These are phyloP conservation scores for Bathynomus jamesi DNA, from an alignment of 1,140 invertebrate genomes.

Conservation along the genomic window DNA sequence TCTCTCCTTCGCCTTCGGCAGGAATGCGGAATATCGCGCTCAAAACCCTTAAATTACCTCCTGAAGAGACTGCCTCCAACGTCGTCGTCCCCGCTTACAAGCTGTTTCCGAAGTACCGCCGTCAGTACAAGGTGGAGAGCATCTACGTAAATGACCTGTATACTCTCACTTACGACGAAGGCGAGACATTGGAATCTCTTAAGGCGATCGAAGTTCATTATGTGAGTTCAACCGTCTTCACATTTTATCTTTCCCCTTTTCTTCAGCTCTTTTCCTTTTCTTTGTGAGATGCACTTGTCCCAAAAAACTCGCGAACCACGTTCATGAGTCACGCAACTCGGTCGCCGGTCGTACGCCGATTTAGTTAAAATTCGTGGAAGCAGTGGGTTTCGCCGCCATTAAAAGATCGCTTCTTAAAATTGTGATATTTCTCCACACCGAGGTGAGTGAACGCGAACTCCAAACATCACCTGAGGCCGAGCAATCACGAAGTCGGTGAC, in stretches of 20 bases:
- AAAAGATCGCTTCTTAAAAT: no score
- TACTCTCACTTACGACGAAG: slow-evolving; percentile 70
- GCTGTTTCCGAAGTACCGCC: slow-evolving; percentile 21
- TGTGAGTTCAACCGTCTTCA: background rate
- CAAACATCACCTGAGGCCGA: no score
- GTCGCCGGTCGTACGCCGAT: no score
- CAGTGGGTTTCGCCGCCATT: no score
- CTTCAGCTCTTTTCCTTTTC: no score
- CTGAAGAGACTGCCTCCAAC: background rate
- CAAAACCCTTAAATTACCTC: background rate
- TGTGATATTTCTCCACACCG: no score
- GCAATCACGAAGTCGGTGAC: no score
- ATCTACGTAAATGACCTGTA: slow-evolving; percentile 71
- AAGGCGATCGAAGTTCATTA: background rate
- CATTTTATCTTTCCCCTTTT: background rate
- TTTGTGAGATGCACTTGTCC: no score
- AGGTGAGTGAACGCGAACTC: no score
- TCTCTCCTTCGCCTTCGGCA: background rate
- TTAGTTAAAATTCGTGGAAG: no score
- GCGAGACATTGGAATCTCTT: slow-evolving; percentile 55
- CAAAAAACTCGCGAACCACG: no score
- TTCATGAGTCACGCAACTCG: no score
- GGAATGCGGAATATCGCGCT: background rate
- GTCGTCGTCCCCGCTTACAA: background rate
- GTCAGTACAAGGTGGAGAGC: slow-evolving; percentile 78